Evolutionary conservation across 1,140 invertebrate species (phyloP).

Genomic region (Magallana gigas): DNA sequence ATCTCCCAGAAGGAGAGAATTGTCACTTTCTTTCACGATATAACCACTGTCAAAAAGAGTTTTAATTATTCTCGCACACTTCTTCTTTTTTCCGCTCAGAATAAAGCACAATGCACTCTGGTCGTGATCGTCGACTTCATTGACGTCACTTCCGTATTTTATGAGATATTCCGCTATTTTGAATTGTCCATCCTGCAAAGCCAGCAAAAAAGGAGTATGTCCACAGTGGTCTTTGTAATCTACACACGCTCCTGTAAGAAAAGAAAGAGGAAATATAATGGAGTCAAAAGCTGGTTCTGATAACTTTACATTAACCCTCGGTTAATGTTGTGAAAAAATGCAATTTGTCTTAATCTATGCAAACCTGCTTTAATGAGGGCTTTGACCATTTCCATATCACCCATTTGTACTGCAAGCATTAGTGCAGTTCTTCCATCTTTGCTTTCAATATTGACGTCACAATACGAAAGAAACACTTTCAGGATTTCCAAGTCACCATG

Average conservation of each 20-base stretch:
- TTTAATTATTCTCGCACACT: neutral
- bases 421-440: constrained; percentile 1
- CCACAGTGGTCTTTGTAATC: constrained; percentile 39
- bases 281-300: neutral
- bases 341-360: too few species aligned
- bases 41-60: neutral
- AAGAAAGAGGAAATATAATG: neutral
- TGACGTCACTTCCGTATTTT: constrained; percentile 52
- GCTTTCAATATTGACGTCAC: neutral
- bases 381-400: constrained; percentile 8
- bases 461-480: neutral
- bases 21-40: neutral
- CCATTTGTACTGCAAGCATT: neutral
- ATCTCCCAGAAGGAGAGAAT: neutral
- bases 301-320: too few species aligned
- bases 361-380: neutral
- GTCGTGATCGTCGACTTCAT: constrained; percentile 30
- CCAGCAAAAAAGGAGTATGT: constrained; percentile 39
- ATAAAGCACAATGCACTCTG: constrained; percentile 40
- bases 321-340: too few species aligned
- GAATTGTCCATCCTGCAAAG: constrained; percentile 33
- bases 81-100: neutral
- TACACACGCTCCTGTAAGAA: neutral
- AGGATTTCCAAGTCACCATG: neutral
- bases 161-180: constrained; percentile 45